Percentiles rank a stretch among this genome's conserved stretches.
Conservation (phyloP, 1,140 invertebrate genomes). For the Drosophila littoralis region DNA sequence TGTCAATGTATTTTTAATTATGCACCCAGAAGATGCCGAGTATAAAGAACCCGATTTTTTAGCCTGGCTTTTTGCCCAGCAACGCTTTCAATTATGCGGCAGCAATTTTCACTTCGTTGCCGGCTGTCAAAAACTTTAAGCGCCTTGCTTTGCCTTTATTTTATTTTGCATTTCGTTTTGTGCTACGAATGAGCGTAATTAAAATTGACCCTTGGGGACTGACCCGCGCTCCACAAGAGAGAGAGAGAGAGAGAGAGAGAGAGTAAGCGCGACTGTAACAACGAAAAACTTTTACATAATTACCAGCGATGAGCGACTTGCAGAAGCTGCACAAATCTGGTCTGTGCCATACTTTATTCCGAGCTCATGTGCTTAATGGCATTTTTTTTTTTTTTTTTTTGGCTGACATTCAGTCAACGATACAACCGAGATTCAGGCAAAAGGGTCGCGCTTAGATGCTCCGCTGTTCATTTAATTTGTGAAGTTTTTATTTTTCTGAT, state of each 20-base stretch:
- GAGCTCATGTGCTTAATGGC: slow-evolving; percentile 67
- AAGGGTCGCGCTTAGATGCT: not conserved
- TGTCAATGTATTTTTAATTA: slow-evolving; percentile 83
- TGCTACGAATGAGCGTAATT: slow-evolving; percentile 76
- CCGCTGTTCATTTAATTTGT: slow-evolving; percentile 63
- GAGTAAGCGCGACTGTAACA: slow-evolving; percentile 30
- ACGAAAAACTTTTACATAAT: slow-evolving; percentile 62
- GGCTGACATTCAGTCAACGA: slow-evolving; percentile 49
- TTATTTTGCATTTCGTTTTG: slow-evolving; percentile 51
- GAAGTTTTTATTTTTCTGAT: slow-evolving; percentile 71
- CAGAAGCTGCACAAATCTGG: slow-evolving; percentile 50
- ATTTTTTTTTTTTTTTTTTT: slow-evolving; percentile 24
- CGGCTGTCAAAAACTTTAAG: slow-evolving; percentile 78
- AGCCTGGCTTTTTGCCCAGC: slow-evolving; percentile 32
- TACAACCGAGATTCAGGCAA: slow-evolving; percentile 20
- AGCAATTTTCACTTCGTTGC: slow-evolving; percentile 79
- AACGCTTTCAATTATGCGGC: slow-evolving; percentile 68
- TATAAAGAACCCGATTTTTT: slow-evolving; percentile 43
- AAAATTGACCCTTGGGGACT: slow-evolving; percentile 79
- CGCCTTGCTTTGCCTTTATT: slow-evolving; percentile 60
- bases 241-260: slow-evolving; percentile 1
- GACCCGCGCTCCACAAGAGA: slow-evolving; percentile 29
- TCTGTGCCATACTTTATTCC: slow-evolving; percentile 13
- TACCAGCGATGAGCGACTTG: slow-evolving; percentile 29
- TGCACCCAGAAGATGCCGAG: slow-evolving; percentile 50